A percentile compares a stretch with the other conserved stretches of the same genome.
These are phyloP conservation scores for Synergus japonicus DNA, from an alignment of 2,888 invertebrate species.

Conservation along the genomic window DNA sequence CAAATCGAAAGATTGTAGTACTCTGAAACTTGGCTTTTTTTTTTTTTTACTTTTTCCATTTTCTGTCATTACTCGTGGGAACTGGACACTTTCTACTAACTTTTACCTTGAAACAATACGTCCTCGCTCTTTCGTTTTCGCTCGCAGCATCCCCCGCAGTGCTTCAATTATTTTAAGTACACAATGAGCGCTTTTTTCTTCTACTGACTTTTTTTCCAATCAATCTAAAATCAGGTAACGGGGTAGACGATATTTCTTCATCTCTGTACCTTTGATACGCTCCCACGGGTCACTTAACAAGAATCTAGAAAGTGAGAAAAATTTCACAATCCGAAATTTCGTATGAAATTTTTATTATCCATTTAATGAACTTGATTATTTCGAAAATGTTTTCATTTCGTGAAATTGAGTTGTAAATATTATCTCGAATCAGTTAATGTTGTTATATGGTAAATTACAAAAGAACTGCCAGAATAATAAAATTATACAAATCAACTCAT, in stretches of 20 bases:
- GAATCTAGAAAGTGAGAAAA: conserved; percentile 13
- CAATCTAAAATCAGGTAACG: conserved; percentile 36
- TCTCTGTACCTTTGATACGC: conserved; percentile 23
- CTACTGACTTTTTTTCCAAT: conserved; percentile 36
- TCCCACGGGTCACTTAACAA: conserved; percentile 35
- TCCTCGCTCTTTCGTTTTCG: conserved; percentile 32
- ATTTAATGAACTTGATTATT: background rate
- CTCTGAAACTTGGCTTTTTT: background rate
- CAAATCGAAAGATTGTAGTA: conserved; percentile 2
- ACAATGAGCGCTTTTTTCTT: conserved; percentile 40
- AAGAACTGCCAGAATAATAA: background rate
- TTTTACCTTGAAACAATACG: conserved; percentile 45
- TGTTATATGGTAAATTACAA: background rate
- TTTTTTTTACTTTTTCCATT: background rate
- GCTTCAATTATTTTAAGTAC: conserved; percentile 47
- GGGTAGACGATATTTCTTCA: conserved; percentile 35
- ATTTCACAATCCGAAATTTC: background rate
- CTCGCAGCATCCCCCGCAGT: conserved; percentile 48
- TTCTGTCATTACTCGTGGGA: conserved; percentile 48
- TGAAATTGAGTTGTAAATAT: too few relatives aligned
- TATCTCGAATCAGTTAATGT: background rate
- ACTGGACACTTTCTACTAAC: conserved; percentile 41
- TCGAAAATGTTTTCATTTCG: background rate
- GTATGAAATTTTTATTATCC: background rate
- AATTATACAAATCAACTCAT: background rate